A percentile compares a stretch with the other conserved stretches of the same genome.
phyloP scores from a whole-genome alignment of 2,888 invertebrate genomes.

The Branchipolynoe longqiensis region DNA sequence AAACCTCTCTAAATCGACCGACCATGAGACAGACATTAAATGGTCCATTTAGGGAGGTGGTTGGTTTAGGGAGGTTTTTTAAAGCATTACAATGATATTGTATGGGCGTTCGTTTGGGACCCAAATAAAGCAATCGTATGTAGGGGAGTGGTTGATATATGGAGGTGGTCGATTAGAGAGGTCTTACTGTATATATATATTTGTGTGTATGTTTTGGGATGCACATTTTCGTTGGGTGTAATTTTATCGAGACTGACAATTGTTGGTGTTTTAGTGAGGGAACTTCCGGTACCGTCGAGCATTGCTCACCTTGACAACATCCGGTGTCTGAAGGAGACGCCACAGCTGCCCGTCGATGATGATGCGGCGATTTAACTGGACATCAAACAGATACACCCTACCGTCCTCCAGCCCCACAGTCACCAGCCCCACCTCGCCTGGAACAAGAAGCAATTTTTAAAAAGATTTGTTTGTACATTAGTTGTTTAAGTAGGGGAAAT shows the following conservation, averaged over 20 bases:
- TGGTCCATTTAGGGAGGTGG: no score
- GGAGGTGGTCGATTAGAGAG: no score
- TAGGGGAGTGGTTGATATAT: no score
- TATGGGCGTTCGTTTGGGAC: no score
- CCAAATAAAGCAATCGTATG: no score
- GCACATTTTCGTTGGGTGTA: background rate
- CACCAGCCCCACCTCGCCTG: conserved; percentile 31
- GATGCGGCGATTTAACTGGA: conserved; percentile 14
- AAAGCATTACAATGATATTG: no score
- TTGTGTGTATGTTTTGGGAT: background rate
- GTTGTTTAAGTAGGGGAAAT: no score
- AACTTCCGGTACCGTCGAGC: background rate
- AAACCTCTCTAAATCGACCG: no score
- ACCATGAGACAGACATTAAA: no score
- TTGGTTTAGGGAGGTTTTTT: no score
- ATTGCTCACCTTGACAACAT: conserved; percentile 41
- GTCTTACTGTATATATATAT: no score
- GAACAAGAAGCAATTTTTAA: background rate
- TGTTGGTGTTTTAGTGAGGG: background rate
- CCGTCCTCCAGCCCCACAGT: conserved; percentile 23
- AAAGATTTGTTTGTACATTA: no score
- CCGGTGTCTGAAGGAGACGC: conserved; percentile 49
- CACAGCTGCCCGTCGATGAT: conserved; percentile 53
- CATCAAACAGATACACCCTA: conserved; percentile 48
- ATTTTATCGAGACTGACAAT: background rate